These are phyloP conservation scores for Myrmophylax atrothorax DNA, from an alignment of 2,113 vertebrate species.

Conservation along the genomic window DNA sequence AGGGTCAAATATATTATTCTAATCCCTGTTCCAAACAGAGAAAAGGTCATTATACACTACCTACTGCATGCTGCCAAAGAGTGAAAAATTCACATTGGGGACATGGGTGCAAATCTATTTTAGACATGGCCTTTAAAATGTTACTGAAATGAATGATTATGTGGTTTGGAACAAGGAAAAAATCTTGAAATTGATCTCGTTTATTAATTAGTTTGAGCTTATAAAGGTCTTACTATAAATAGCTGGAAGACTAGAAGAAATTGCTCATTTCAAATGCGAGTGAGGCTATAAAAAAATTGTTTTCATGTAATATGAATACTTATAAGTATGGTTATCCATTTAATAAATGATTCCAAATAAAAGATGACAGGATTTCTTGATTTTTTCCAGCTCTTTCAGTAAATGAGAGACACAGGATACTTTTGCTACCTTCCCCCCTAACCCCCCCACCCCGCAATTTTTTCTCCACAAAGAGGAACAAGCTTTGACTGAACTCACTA, in stretches of 20 bases:
- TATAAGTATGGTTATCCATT: slow-evolving; percentile 14
- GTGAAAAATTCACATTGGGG: slow-evolving; percentile 80
- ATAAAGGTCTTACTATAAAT: slow-evolving; percentile 83
- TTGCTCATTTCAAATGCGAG: slow-evolving; percentile 68
- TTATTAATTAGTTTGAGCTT: slow-evolving; percentile 82
- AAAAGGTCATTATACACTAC: slow-evolving; percentile 82
- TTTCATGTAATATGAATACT: slow-evolving; percentile 60
- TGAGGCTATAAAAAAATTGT: slow-evolving; percentile 54
- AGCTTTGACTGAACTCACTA: not conserved
- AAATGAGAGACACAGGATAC: not conserved
- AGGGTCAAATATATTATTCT: slow-evolving; percentile 87
- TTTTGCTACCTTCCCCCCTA: not conserved
- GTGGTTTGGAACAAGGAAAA: slow-evolving; percentile 75
- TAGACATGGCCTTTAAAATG: slow-evolving; percentile 81
- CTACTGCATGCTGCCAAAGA: slow-evolving; percentile 74
- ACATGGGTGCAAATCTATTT: slow-evolving; percentile 81
- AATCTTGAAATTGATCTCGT: slow-evolving; percentile 79
- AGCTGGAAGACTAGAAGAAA: slow-evolving; percentile 71
- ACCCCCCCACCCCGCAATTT: not conserved
- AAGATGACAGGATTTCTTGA: not conserved
- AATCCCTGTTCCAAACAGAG: slow-evolving; percentile 85
- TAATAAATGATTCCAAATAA: not conserved
- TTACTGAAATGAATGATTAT: slow-evolving; percentile 82
- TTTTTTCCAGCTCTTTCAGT: not conserved
- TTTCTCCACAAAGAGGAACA: not conserved